Base-by-base conservation (phyloP, 2,888 invertebrate species). In the Xanthorhoe spadicearia region DNA sequence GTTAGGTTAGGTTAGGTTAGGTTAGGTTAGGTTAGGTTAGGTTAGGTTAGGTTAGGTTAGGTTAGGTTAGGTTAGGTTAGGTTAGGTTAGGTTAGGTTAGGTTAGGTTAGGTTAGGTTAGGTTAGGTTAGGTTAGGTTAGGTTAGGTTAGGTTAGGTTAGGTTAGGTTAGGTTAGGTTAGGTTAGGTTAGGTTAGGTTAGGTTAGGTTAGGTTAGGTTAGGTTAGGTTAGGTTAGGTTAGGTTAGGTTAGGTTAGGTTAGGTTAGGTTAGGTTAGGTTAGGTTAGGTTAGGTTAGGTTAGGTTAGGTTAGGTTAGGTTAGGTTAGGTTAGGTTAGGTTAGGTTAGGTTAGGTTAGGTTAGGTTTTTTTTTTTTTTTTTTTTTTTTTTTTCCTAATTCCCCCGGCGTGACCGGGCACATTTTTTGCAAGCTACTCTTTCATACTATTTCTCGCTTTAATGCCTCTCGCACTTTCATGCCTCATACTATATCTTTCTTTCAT, bases 1-100 rank as follows among this genome's bases (percentile, higher is more conserved):
- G 38, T 38, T 38, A 38, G 38, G 38, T 38, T 38, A 38, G 38
- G 38, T 38, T 38, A 38, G 38, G 38, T 38, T 38, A 38, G 38
- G 38, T 38, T 38, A 38, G 38, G 38, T 38, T 38, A 38, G 38
- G 38, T 38, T 38, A 38, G 38, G 38, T 38, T 38, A 38, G 38
- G 38, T 38, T 38, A 38, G 38, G 38, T 38, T 38, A 38, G 38
- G 38, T 38, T 38, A 38, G 38, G 38, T 38, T 38, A 38, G 38
- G 38, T 38, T 38, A 38, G 38, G 38, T 7, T 38, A 9, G 9
- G 5, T 38, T 38, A 7, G 38, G 6, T 38, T 38, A 9, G 6
- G 9, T 38, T 38, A 9, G 5, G 9, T 38, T 5, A 38, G 38
- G 38, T 38, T 38, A 38, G 38, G 38, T 38, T 38, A 38, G 38